A percentile compares a stretch with the other conserved stretches of the same genome.
Evolutionary conservation across 2,797 vertebrate genomes (phyloP).

Genomic region (Rhynchonycteris naso): DNA sequence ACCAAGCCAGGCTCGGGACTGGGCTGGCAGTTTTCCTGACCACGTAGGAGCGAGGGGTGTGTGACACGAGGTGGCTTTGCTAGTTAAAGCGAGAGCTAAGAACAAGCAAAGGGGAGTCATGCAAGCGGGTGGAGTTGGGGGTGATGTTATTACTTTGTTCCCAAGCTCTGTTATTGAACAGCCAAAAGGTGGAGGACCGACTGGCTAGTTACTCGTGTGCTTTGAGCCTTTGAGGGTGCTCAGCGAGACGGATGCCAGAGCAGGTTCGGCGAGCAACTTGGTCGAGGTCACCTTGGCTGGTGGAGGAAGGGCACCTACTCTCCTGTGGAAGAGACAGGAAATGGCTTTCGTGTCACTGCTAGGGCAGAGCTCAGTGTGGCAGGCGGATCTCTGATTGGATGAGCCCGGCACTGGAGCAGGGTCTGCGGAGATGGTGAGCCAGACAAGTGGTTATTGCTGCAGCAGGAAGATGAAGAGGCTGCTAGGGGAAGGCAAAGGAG

Average conservation of each 20-base stretch:
- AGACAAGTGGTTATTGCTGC: not conserved
- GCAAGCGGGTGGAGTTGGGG: not conserved
- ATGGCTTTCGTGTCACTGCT: not conserved
- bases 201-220: not conserved
- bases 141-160: not conserved
- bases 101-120: not conserved
- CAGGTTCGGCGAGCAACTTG: conserved; percentile 58
- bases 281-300: conserved; percentile 75
- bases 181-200: not conserved
- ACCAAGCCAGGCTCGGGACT: not conserved
- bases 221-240: not conserved
- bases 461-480: accelerated
- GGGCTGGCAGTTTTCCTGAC: not conserved
- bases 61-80: not conserved
- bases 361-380: not conserved
- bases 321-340: not conserved
- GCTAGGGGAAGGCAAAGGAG: not conserved
- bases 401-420: not conserved
- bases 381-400: not conserved
- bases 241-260: not conserved
- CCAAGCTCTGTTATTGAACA: not conserved
- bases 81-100: not conserved
- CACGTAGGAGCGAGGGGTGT: not conserved
- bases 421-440: not conserved
- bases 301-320: conserved; percentile 63